Evolutionary conservation across 2,888 invertebrate genomes (phyloP), one percentile per base, ranked within the genome.

Genomic region (Microchrysa polita): DNA sequence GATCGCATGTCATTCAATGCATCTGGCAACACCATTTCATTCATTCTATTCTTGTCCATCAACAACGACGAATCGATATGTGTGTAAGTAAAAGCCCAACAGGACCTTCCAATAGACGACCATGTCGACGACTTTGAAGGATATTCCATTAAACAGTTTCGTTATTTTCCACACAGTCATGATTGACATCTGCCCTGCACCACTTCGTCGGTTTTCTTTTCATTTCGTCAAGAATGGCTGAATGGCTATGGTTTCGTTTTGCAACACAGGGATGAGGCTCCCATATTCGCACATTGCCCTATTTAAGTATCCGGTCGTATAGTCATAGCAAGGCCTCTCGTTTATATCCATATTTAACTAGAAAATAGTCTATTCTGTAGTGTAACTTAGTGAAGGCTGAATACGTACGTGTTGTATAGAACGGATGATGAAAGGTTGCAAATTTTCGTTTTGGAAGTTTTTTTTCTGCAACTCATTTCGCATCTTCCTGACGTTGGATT

Each of bases 171-270:
- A 34, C 23, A 34, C 14, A 59, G 44, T 63, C 63, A 63, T 63
- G 63, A 63, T 63, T 63, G 63, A 63, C 63, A 44, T 63, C 63
- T 44, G 63, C 63, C 63, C 44, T n/a, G 40, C 63, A 44, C 40
- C 18, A 63, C n/a, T 27, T 42, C 14, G 20, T 42, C 27, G 18
- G 63, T 4, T 18, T 23, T 42, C 12, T 27, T 63, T 63, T n/a
- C 27, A 34, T 20, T 40, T 16, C 12, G n/a, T 7, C 7, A 42
- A 16, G 63, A 59, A 52, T 12, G 27, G 16, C 27, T 7, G n/a
- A n/a, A n/a, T n/a, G n/a, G 27, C 27, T 34, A 34, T n/a, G n/a
- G n/a, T n/a, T n/a, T n/a, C n/a, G 27, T 34, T 34, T 34, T 34
- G 27, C 27, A 34, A 34, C 27, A 23, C 27, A 23, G n/a, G 27